Base-by-base conservation (phyloP, 2,888 invertebrate genomes). In the Tryphoninae sp. region DNA sequence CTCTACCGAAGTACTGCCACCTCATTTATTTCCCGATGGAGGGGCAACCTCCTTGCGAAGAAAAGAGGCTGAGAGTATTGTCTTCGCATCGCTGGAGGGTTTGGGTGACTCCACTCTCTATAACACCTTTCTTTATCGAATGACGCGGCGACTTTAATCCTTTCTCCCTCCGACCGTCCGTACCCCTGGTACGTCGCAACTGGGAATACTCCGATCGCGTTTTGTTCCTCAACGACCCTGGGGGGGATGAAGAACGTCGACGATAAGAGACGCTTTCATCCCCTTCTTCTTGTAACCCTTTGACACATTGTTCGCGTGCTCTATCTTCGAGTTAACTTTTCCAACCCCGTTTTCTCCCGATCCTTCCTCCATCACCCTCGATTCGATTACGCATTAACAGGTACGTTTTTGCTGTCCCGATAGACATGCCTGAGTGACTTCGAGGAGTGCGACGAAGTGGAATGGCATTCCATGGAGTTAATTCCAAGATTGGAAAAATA, bases 31-130 rank as follows among this genome's bases (percentile, higher is more conserved):
- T 81, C 74, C 53, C 65, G 59, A 53, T 53, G 23, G 33, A 49
- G 74, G 81, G 33, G 58, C n/a, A 19, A 9, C 22, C 45, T 45
- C 53, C 74, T 81, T 6, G 33, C 78, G 71, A 81, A 78, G 81
- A 74, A 78, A 81, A 74, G 81, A 78, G 81, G 81, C 78, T 74
- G 74, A 81, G 74, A 69, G 68, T 74, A 78, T 81, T 81, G 78
- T 81, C 81, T 81, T 61, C 69, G 71, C 59, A 53, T 74, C 49
- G 62, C 51, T 69, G 23, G 22, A 33, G 26, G 59, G 68, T 33
- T 33, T 65, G 42, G 40, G 55, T 53, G 42, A 53, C 22, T 8
- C 13, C 4, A 45, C 45, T 2, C 61, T 45, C 26, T 49, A 33
- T 49, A 62, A 68, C 59, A 58, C 74, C 33, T 33, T 68, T 78